Conservation (phyloP, 2,888 invertebrate species). For the Allophyes oxyacanthae region DNA sequence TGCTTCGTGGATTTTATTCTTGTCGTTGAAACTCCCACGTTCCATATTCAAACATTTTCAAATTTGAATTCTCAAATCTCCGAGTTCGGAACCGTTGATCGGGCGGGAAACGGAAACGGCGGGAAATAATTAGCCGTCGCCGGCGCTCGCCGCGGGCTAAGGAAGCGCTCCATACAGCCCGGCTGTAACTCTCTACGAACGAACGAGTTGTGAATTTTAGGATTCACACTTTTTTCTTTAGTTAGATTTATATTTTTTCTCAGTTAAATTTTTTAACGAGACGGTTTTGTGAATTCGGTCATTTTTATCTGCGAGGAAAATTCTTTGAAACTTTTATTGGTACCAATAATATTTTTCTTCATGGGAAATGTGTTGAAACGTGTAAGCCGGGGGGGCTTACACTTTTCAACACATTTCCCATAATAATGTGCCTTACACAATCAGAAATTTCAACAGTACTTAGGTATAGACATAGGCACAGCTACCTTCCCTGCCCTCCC, state of each 20-base stretch:
- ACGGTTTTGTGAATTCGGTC: constrained; percentile 15
- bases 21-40: constrained; percentile 54
- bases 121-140: constrained; percentile 85
- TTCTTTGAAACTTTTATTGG: constrained; percentile 32
- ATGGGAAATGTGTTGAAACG: too few species aligned
- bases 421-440: too few species aligned
- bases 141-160: constrained; percentile 70
- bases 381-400: too few species aligned
- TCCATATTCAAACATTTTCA: constrained; percentile 48
- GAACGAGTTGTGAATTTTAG: constrained; percentile 62
- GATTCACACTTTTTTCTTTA: constrained; percentile 54
- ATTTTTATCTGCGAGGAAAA: constrained; percentile 7
- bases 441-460: too few species aligned
- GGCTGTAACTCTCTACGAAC: constrained; percentile 59
- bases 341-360: neutral
- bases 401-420: too few species aligned
- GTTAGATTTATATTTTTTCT: constrained; percentile 31
- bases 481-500: too few species aligned
- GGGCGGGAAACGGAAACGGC: constrained; percentile 78
- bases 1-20: too few species aligned
- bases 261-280: constrained; percentile 50
- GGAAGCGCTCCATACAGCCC: constrained; percentile 73
- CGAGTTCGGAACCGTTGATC: constrained; percentile 63
- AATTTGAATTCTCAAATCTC: constrained; percentile 60
- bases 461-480: too few species aligned